Conservation (phyloP, 2,797 vertebrate genomes). For the Sebastes vulpes region DNA sequence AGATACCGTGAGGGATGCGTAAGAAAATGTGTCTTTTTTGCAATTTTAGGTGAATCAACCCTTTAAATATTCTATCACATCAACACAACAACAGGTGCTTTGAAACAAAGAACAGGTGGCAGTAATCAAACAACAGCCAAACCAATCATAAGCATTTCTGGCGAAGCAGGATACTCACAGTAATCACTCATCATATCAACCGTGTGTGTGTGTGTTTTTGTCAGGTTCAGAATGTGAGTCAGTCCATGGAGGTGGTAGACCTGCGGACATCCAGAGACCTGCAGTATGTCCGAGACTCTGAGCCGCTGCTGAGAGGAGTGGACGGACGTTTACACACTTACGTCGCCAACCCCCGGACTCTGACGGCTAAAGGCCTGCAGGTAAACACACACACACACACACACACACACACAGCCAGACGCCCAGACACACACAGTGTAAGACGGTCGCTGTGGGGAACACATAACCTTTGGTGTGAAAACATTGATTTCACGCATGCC, state of each 20-base stretch:
- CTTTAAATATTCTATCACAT: background rate
- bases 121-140: slow-evolving; percentile 12
- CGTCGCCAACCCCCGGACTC: slow-evolving; percentile 65
- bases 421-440: slow-evolving; percentile 26
- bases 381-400: slow-evolving; percentile 88
- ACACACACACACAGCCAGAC: slow-evolving; percentile 80
- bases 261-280: slow-evolving; percentile 95
- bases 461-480: slow-evolving; percentile 73
- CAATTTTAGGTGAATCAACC: background rate
- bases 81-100: slow-evolving; percentile 28
- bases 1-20: background rate
- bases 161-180: background rate
- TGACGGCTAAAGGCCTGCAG: slow-evolving; percentile 83
- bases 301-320: slow-evolving; percentile 93
- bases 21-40: background rate
- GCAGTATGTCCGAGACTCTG: slow-evolving; percentile 95
- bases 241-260: slow-evolving; percentile 95
- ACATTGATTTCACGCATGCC: slow-evolving; percentile 78
- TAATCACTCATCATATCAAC: slow-evolving; percentile 3
- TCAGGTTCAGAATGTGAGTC: slow-evolving; percentile 97
- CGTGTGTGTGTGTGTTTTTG: slow-evolving; percentile 11
- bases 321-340: slow-evolving; percentile 85
- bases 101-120: slow-evolving; percentile 29
- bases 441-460: slow-evolving; percentile 51
- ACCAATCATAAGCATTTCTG: slow-evolving; percentile 11